Base-by-base conservation (phyloP, 1,140 invertebrate species). In the Drosophila dunni region DNA sequence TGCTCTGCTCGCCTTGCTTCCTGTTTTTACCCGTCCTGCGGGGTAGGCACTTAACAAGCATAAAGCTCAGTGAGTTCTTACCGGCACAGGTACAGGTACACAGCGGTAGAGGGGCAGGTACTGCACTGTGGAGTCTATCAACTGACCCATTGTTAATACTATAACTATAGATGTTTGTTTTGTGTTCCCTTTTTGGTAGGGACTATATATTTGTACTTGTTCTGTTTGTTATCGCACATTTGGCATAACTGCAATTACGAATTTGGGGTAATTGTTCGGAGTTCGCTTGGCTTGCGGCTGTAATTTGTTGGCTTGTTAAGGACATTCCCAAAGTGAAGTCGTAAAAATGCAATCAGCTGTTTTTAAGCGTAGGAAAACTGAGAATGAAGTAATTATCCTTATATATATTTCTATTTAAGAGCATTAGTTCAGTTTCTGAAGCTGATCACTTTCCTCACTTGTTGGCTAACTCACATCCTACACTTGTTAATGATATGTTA, bases 221-320 rank as follows among this genome's bases (percentile, higher is more conserved):
- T n/a, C 57, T 53, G 5, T 48, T 65, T 71, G 54, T 53, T 44
- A 45, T 57, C 62, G 34, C n/a, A 36, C 65, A 80, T 81, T 81
- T 88, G 64, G 3, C 40, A 42, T 42, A n/a, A 15, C 81, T 86
- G 78, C 82, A 86, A 88, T 88, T 88, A 86, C 64, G 71, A 79
- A 88, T 86, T 86, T 82, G 75, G 83, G 83, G 75, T 75, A 88
- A 86, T 88, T 86, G 83, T 77, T 72, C 33, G 53, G 57, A 62
- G 64, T 45, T 63, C 73, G 69, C 64, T 82, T 56, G 62, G 62
- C 67, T 83, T 66, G 75, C 40, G 56, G 51, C 71, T 79, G 56
- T 53, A 63, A 75, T 65, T 79, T 76, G 45, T 34, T 58, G 54
- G 36, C 51, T 45, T 40, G 60, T 33, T 15, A 75, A 79, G 34